Evolutionary conservation across 2,888 invertebrate genomes (phyloP), one percentile per base, ranked within the genome.

Genomic region (Idaea straminata): DNA sequence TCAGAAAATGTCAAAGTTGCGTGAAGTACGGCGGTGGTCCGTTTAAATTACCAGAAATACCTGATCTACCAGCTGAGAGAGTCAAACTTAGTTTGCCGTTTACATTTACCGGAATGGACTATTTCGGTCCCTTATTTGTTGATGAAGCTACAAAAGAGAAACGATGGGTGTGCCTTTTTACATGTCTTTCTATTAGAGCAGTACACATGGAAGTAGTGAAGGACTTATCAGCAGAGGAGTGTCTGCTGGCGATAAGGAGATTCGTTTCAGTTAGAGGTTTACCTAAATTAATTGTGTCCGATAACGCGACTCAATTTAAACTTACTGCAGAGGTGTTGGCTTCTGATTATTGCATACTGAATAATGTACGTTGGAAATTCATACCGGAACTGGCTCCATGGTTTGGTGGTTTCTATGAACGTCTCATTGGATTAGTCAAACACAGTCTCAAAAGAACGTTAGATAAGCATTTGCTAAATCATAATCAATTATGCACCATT

Each of bases 11-110:
- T 61, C 15, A 57, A 7, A 38, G 60, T 6, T 77, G 76, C 62
- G 57, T 61, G 1, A 77, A 76, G 62, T 70, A 77, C 57, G 72
- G 71, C 0, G 72, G 76, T 16, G 76, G 75, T 0, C 76, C 78
- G 0, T 77, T 66, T 61, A 71, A 70, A 64, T 59, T 77, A 34
- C 76, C 74, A 47, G 4, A 62, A 0, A 70, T 69, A 10, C 75
- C 76, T 16, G 69, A 67, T 3, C 60, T 76, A 64, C 76, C 76
- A 35, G 16, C 38, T 58, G 76, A 75, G 35, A 73, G 75, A 64
- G 72, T 74, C 1, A 73, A 68, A 0, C 66, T 66, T 58, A 63
- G 62, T 15, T 3, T 57, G 15, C 70, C 75, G 5, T 76, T 74
- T 34, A 58, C 71, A 3, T 76, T 65, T 61, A 69, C 64, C 0